Evolutionary conservation across 2,888 invertebrate species (phyloP).

Genomic region (Macaria notata): DNA sequence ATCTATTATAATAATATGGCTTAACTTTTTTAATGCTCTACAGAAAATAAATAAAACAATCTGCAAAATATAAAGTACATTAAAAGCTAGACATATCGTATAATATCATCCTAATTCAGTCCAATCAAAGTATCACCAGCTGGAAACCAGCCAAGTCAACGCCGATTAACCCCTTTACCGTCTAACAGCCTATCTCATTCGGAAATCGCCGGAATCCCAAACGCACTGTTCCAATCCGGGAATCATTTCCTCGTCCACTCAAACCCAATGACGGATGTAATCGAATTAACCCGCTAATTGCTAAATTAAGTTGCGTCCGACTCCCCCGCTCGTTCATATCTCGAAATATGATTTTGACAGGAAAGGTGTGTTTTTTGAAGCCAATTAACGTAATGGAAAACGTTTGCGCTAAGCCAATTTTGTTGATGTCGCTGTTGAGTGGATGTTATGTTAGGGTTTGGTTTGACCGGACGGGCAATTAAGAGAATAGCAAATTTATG

Average conservation of each 20-base stretch:
- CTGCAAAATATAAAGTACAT: too few species aligned
- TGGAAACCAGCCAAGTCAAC: background rate
- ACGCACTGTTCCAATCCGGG: slow-evolving; percentile 10
- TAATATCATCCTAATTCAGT: too few species aligned
- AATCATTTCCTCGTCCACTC: slow-evolving; percentile 28
- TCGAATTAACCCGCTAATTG: slow-evolving; percentile 78
- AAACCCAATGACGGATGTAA: slow-evolving; percentile 68
- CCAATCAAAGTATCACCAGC: background rate
- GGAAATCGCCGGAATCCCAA: slow-evolving; percentile 16
- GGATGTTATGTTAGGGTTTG: slow-evolving; percentile 15
- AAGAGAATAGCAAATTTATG: slow-evolving; percentile 8
- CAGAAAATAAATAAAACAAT: too few species aligned
- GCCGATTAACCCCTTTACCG: slow-evolving; percentile 1
- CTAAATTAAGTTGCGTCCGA: slow-evolving; percentile 72
- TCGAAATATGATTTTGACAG: slow-evolving; percentile 70
- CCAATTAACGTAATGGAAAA: slow-evolving; percentile 53
- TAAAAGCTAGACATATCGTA: too few species aligned
- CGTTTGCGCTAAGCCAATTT: slow-evolving; percentile 30
- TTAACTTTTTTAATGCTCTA: too few species aligned
- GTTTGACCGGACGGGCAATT: slow-evolving; percentile 7
- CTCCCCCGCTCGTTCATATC: slow-evolving; percentile 59
- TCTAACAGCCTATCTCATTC: slow-evolving; percentile 1
- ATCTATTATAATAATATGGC: too few species aligned
- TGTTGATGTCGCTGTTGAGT: slow-evolving; percentile 19
- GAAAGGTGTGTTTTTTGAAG: slow-evolving; percentile 58